Base-by-base conservation (phyloP, 2,888 invertebrate genomes). In the Lymantria dispar region DNA sequence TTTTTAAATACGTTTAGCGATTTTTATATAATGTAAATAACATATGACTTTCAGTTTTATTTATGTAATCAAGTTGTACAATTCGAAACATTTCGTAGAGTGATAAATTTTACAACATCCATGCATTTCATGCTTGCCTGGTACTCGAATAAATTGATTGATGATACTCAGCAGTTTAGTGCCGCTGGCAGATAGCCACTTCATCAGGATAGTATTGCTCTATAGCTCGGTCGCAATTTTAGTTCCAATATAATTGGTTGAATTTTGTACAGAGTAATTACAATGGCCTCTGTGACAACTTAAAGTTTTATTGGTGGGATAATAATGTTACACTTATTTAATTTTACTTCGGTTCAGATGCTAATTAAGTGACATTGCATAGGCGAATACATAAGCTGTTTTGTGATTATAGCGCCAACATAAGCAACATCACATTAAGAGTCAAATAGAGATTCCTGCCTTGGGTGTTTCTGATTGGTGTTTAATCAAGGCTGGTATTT, bases 141-240 rank as follows among this genome's bases (percentile, higher is more conserved):
- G 46, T 13, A 39, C 10, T 12, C 38, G 38, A n/a, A 15, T 33
- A n/a, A 38, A 44, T 31, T 46, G 30, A 46, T 46, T 31, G 46
- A 46, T 45, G 42, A 14, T 45, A 37, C 49, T 44, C 30, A 38
- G 15, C 12, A 30, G 39, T 40, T 13, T 37, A 46, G 36, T 40
- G 30, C 15, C 15, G 22, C 30, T 40, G 45, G 45, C 43, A 44
- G 46, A 46, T 38, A 38, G 40, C 38, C 39, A 46, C 40, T 46
- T 46, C 30, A 46, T 46, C 46, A 46, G 22, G 15, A 29, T 31
- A 13, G 22, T 33, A 33, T 10, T 33, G 8, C 29, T 2, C 10
- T 36, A 36, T 15, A n/a, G 29, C 12, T 29, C 22, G 5, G 12
- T 38, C 44, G 44, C 44, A 22, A 36, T 44, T 45, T 45, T 29